Conservation (phyloP, 2,797 vertebrate genomes). For the Craterocephalus amniculus region DNA sequence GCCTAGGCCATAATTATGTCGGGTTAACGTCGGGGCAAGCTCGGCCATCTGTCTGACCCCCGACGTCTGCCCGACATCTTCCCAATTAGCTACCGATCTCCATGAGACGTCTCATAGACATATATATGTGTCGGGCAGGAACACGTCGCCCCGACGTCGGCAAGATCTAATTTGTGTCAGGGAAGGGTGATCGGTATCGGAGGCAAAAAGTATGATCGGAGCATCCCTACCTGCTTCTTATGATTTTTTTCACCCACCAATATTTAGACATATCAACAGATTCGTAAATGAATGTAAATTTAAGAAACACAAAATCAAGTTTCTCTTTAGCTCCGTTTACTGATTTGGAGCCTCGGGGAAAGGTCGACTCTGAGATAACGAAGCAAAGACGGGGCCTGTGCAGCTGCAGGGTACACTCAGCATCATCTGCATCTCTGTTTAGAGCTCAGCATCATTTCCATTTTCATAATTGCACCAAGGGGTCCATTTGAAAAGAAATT, state of each 20-base stretch:
- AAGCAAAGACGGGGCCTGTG: constrained; percentile 23
- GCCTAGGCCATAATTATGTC: too few relatives aligned
- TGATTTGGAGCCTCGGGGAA: constrained; percentile 10
- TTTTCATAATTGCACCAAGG: constrained; percentile 54
- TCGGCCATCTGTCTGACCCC: too few relatives aligned
- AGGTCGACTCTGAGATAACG: constrained; percentile 8
- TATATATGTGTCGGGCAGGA: too few relatives aligned
- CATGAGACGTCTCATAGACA: too few relatives aligned
- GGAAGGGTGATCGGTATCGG: too few relatives aligned
- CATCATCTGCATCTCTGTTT: constrained; percentile 42
- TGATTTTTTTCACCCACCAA: accelerated
- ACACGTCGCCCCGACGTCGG: too few relatives aligned
- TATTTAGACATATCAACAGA: constrained; percentile 13
- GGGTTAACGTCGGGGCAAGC: too few relatives aligned
- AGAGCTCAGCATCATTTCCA: constrained; percentile 36
- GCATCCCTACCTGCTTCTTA: constrained; percentile 1
- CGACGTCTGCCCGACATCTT: too few relatives aligned
- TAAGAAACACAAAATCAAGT: background rate
- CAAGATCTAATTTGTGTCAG: too few relatives aligned
- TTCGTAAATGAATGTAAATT: background rate
- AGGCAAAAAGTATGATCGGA: too few relatives aligned
- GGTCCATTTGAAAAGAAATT: constrained; percentile 48
- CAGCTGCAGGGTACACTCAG: constrained; percentile 20
- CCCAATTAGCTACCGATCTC: too few relatives aligned
- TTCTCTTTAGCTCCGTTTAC: constrained; percentile 8